Conservation (phyloP, 2,888 invertebrate species). For the Heliconius charithonia region DNA sequence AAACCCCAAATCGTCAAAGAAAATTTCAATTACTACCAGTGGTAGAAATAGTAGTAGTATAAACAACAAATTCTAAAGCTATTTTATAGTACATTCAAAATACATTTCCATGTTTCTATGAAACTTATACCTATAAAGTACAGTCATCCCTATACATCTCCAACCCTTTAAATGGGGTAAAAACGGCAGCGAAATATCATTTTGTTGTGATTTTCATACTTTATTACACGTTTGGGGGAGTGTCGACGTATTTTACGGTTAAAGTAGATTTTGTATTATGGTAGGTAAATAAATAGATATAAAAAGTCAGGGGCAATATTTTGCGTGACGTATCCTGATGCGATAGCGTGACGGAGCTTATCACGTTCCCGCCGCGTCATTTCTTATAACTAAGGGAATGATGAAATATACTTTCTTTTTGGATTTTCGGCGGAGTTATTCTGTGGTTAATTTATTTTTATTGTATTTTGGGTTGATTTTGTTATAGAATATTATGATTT, state of each 20-base stretch:
- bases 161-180: constrained; percentile 36
- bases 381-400: constrained; percentile 17
- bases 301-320: constrained; percentile 35
- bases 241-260: constrained; percentile 48
- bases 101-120: constrained; percentile 5
- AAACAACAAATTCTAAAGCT: neutral
- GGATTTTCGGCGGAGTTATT: neutral
- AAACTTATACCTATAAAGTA: constrained; percentile 16
- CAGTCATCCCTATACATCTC: constrained; percentile 23
- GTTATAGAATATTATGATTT: neutral
- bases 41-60: too few relatives aligned
- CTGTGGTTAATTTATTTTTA: neutral
- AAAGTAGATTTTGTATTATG: constrained; percentile 41
- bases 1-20: too few relatives aligned
- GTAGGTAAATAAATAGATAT: constrained; percentile 36
- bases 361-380: constrained; percentile 27
- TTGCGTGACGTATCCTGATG: constrained; percentile 21
- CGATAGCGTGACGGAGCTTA: constrained; percentile 32
- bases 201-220: constrained; percentile 46
- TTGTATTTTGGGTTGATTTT: neutral
- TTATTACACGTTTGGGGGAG: constrained; percentile 46
- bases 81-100: constrained; percentile 5
- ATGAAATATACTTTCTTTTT: neutral
- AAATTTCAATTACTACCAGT: too few relatives aligned
- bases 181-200: constrained; percentile 36